Percentiles rank a stretch among this genome's conserved stretches.
phyloP scores from a whole-genome alignment of 2,113 vertebrate species.

The Tragulus kanchil region DNA sequence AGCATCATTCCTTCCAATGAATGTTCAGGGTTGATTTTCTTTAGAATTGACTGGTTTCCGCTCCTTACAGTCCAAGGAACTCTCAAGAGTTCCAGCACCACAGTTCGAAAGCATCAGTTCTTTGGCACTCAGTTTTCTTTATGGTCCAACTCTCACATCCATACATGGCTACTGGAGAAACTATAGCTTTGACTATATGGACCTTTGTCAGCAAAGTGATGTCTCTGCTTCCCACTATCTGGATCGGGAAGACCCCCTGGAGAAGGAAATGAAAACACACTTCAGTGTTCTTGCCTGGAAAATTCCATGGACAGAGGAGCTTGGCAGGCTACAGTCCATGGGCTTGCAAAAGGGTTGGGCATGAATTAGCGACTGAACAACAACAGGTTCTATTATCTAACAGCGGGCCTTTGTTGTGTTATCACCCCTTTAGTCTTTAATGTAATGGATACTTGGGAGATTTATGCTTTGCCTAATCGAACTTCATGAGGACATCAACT shows the following conservation, averaged over 20 bases:
- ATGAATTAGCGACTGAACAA: neutral
- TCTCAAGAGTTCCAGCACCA: neutral
- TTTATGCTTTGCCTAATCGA: slow-evolving; percentile 12
- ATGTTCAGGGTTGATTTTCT: neutral
- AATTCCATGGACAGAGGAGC: neutral
- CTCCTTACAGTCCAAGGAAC: neutral
- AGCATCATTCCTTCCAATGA: neutral
- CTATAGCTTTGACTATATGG: neutral
- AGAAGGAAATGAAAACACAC: neutral
- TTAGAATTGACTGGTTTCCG: neutral
- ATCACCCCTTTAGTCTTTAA: neutral
- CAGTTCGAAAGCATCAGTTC: neutral
- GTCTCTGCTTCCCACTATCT: neutral
- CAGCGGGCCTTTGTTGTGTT: neutral
- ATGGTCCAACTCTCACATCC: neutral
- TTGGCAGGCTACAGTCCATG: neutral
- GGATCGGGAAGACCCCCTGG: neutral
- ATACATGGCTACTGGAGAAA: neutral
- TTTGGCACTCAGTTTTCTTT: neutral
- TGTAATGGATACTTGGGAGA: neutral
- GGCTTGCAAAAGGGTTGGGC: neutral
- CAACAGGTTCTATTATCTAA: neutral
- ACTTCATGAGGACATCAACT: neutral
- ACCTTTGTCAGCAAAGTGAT: neutral
- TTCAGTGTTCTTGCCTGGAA: neutral